A percentile compares a stretch with the other conserved stretches of the same genome.
phyloP scores from a whole-genome alignment of 1,140 invertebrate species.

The Cardiocondyla obscurior region DNA sequence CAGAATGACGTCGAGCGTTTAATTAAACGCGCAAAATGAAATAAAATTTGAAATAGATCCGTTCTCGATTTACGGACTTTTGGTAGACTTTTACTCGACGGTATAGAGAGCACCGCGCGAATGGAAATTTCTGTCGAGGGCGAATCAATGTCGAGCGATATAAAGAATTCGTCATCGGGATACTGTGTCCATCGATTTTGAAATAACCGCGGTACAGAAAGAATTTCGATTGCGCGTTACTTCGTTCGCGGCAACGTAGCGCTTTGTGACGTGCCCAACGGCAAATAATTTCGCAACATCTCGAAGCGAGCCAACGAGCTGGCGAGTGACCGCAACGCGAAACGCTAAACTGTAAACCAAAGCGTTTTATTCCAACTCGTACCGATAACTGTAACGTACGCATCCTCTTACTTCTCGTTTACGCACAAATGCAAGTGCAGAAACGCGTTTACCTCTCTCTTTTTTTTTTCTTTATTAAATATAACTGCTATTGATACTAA shows the following conservation, averaged over 20 bases:
- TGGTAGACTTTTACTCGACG: neutral
- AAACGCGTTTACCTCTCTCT: neutral
- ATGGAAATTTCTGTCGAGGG: neutral
- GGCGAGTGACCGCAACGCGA: constrained; percentile 25
- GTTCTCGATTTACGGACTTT: neutral
- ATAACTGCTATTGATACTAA: neutral
- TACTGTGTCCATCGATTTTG: neutral
- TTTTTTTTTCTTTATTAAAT: neutral
- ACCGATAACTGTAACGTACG: constrained; percentile 65
- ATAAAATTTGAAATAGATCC: neutral
- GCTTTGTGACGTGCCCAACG: constrained; percentile 28
- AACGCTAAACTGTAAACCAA: constrained; percentile 58
- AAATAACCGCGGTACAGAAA: neutral
- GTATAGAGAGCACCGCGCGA: neutral
- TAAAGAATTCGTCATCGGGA: constrained; percentile 9
- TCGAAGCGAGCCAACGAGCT: constrained; percentile 5
- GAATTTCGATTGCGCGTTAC: constrained; percentile 17
- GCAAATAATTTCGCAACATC: constrained; percentile 56
- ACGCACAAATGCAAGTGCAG: constrained; percentile 9
- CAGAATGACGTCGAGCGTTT: neutral
- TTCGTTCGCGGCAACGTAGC: neutral
- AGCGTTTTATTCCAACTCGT: constrained; percentile 58
- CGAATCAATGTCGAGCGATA: constrained; percentile 12
- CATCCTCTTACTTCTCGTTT: neutral
- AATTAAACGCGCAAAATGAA: constrained; percentile 1